A percentile compares a stretch with the other conserved stretches of the same genome.
Evolutionary conservation across 2,888 invertebrate species (phyloP).

Genomic region (Drosophila meridiana): DNA sequence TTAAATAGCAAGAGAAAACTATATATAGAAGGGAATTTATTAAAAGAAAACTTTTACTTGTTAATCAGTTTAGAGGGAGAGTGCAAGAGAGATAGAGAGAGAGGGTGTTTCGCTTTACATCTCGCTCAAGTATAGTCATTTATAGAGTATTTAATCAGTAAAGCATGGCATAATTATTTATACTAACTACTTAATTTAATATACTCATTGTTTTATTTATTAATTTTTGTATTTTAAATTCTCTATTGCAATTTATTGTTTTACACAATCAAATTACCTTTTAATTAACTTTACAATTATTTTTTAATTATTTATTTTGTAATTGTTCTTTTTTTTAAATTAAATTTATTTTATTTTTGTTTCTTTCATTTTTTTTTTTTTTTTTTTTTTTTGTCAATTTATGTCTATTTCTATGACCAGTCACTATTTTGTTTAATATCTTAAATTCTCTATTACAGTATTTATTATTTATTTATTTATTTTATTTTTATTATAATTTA

Average conservation of each 20-base stretch:
- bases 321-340: no score
- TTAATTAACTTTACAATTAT: no score
- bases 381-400: background rate
- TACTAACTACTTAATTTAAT: background rate
- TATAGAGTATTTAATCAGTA: background rate
- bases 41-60: background rate
- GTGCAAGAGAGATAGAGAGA: background rate
- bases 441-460: no score
- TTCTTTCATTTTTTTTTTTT: background rate
- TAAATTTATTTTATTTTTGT: background rate
- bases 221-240: no score
- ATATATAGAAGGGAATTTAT: background rate
- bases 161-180: background rate
- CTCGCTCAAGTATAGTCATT: background rate
- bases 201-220: background rate
- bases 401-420: background rate
- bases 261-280: no score
- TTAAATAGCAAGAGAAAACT: slow-evolving; percentile 10
- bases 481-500: no score
- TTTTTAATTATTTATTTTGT: no score
- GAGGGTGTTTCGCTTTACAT: background rate
- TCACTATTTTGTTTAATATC: no score
- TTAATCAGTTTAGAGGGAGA: background rate
- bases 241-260: no score
- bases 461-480: no score